Base-by-base conservation (phyloP, 2,797 vertebrate genomes). In the Carduelis carduelis region DNA sequence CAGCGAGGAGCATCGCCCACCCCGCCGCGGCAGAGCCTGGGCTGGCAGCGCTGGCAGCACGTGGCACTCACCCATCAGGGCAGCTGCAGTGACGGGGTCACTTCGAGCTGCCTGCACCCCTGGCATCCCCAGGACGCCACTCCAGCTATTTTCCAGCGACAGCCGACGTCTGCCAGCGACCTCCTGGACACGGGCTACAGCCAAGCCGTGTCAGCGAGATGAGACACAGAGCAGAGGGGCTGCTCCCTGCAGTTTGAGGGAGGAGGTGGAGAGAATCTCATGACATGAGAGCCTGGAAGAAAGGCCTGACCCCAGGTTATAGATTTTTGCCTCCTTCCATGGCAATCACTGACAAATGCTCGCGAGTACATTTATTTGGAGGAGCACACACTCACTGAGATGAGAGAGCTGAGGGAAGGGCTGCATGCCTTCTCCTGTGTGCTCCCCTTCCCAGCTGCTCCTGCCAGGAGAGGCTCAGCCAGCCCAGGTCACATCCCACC, bases 21-120 rank as follows among this genome's bases (percentile, higher is more conserved):
- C 76, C 47, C 2, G 2, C 30, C n/a, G 20, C 0, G 1, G 59
- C 83, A 69, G 15, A 69, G 70, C 50, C 63, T 0, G 1, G 12
- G 46, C 81, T 4, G 20, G 65, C 60, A 60, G 70, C 2, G 1
- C 76, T 8, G 5, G 68, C 37, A 55, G 78, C 78, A 22, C 34
- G 1, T 6, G 9, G 81, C 37, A 2, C 59, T 69, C 43, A 4
- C 69, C 69, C 86, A 26, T 20, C 53, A 14, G 68, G 64, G 68
- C 68, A 41, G 85, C 56, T 2, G 3, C 4, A 6, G 46, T 22
- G 66, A 75, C 0, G 4, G 84, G 76, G 76, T 90, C 95, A 41
- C 74, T 55, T 8, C 0, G 9, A 84, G 74, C 66, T 76, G 78
- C 89, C 63, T 2, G 4, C 11, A 63, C 23, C 63, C 1, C 0